These are phyloP conservation scores for Lasius platythorax DNA, from an alignment of 2,888 invertebrate genomes.

Conservation along the genomic window DNA sequence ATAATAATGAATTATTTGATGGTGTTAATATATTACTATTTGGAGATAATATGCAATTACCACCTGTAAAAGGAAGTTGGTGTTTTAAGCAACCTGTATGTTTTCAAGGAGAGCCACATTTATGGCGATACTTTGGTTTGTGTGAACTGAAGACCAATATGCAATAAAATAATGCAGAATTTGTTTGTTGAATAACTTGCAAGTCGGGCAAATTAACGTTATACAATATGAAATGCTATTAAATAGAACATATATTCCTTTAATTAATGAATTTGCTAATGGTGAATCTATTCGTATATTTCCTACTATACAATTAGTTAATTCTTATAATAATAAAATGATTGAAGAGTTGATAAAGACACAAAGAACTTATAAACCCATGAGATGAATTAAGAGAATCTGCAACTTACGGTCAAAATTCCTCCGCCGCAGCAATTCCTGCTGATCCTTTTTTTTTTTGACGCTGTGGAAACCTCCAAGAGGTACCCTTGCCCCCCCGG, in stretches of 20 bases:
- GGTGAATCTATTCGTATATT: background rate
- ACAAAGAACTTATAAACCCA: background rate
- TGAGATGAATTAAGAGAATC: conserved; percentile 8
- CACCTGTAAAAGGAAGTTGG: conserved; percentile 2
- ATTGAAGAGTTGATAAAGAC: background rate
- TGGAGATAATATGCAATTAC: conserved; percentile 1
- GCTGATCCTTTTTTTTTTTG: too few relatives aligned
- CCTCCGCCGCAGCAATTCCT: background rate
- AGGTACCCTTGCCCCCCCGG: too few relatives aligned
- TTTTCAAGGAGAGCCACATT: background rate
- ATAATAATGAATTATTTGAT: background rate
- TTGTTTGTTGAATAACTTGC: conserved; percentile 1
- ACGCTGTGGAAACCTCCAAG: too few relatives aligned
- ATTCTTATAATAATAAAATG: background rate
- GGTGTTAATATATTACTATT: background rate
- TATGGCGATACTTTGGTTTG: background rate
- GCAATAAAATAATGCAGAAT: background rate
- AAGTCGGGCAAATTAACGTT: background rate
- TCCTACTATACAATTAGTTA: background rate
- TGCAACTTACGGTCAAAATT: conserved; percentile 5
- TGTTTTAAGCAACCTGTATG: background rate
- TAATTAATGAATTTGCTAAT: conserved; percentile 13
- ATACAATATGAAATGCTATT: background rate
- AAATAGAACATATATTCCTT: conserved; percentile 1
- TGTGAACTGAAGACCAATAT: background rate